Evolutionary conservation across 2,888 invertebrate species (phyloP), one percentile per base, ranked within the genome.

Genomic region (Abrostola tripartita): DNA sequence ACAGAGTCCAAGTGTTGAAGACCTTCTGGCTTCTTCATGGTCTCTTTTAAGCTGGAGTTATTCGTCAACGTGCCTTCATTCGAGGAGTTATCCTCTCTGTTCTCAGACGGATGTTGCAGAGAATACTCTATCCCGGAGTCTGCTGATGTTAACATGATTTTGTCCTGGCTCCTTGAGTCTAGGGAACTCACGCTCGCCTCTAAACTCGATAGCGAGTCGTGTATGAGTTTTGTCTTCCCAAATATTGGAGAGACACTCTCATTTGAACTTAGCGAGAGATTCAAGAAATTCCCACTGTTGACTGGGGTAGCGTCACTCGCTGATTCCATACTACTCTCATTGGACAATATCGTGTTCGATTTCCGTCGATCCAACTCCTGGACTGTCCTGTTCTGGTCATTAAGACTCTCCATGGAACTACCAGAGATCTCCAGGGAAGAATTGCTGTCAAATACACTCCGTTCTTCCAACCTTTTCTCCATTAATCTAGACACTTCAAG

Each of bases 31-130:
- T 87, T 90, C 37, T 85, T 90, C 0, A 85, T 82, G 0, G 86
- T 85, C 7, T 94, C 93, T 68, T 87, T 92, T 5, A 93, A 84
- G 81, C 93, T 92, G 0, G 94, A 93, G 58, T 90, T 92, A 44
- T 92, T 91, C 0, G 95, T 95, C n/a, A 95, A 69, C 0, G 95
- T 95, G 0, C 95, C 95, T 79, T 95, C 95, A 49, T 95, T 95
- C 0, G 95, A 95, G 0, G 94, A 94, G 8, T 87, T 88, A 37
- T 93, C 93, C 4, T 94, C 93, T 81, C 88, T 92, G 5, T 76
- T 85, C 11, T 93, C 94, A 0, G 90, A 79, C 0, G 92, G 92
- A 44, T 92, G 88, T 40, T 94, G 93, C 2, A 94, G 74, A 0
- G 95, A 95, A 66, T 94, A 90, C 62, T 94, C 94, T 63, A 95